A percentile compares a stretch with the other conserved stretches of the same genome.
Conservation (phyloP, 64 coral and sea anemone species). For the Montipora foliosa region DNA sequence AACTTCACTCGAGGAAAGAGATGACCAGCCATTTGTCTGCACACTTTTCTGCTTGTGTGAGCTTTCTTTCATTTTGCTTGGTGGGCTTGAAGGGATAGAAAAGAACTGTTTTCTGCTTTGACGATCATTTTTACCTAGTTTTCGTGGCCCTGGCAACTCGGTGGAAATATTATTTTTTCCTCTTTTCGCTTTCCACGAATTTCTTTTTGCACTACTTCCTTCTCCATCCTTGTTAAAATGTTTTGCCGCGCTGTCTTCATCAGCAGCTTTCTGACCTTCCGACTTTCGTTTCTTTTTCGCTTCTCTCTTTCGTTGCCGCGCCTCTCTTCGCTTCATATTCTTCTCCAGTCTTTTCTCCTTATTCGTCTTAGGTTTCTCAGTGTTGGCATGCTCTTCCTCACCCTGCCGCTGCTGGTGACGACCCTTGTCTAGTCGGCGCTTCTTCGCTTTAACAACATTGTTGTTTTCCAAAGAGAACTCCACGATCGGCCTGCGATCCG, state of each 20-base stretch:
- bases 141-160: background rate
- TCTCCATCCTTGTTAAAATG: background rate
- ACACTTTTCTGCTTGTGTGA: background rate
- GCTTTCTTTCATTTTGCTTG: background rate
- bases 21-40: background rate
- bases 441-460: slow-evolving; percentile 81
- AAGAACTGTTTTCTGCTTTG: background rate
- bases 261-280: background rate
- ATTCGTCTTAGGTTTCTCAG: slow-evolving; percentile 60
- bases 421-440: slow-evolving; percentile 62
- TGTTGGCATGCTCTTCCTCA: background rate
- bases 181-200: background rate
- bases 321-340: slow-evolving; percentile 58
- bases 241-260: background rate
- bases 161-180: background rate
- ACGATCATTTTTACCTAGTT: background rate
- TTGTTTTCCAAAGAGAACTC: slow-evolving; percentile 96
- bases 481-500: slow-evolving; percentile 90
- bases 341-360: slow-evolving; percentile 83
- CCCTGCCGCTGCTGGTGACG: slow-evolving; percentile 35
- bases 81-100: background rate
- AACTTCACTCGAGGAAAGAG: background rate
- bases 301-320: slow-evolving; percentile 61
- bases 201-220: background rate
- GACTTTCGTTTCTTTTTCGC: slow-evolving; percentile 69